Evolutionary conservation across 2,888 invertebrate species (phyloP).

Genomic region (Fissipunctia ypsillon): DNA sequence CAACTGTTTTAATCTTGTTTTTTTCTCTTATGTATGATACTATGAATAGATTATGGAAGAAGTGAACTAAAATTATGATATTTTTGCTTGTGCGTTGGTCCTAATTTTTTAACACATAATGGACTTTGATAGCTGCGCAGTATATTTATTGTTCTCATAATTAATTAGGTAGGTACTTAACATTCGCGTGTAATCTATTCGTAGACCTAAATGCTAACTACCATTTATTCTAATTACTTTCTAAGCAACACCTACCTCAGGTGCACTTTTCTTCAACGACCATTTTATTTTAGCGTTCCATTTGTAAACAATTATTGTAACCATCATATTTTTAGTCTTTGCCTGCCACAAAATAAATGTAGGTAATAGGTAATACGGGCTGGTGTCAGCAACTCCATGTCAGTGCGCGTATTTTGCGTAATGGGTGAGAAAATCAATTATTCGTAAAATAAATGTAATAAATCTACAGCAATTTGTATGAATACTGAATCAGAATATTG

Average conservation of each 20-base stretch:
- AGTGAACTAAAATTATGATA: neutral
- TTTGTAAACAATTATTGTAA: constrained; percentile 67
- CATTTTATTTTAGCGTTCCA: constrained; percentile 58
- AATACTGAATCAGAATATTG: constrained; percentile 22
- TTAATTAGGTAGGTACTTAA: constrained; percentile 58
- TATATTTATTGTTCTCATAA: constrained; percentile 56
- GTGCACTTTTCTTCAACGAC: constrained; percentile 58
- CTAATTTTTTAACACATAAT: constrained; percentile 11
- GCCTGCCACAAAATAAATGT: neutral
- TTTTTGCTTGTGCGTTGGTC: neutral
- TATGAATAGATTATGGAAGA: constrained; percentile 27
- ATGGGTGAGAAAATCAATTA: too few relatives aligned
- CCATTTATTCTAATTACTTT: constrained; percentile 58
- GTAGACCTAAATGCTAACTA: constrained; percentile 54
- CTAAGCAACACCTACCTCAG: constrained; percentile 47
- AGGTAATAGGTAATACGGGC: too few relatives aligned
- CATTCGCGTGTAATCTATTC: constrained; percentile 57
- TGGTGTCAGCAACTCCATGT: too few relatives aligned
- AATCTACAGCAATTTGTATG: neutral
- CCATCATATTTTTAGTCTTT: too few relatives aligned
- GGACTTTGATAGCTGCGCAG: constrained; percentile 43
- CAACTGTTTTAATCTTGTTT: constrained; percentile 58
- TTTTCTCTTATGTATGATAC: constrained; percentile 50
- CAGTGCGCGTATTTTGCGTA: too few relatives aligned
- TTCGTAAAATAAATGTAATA: too few relatives aligned